A percentile compares a stretch with the other conserved stretches of the same genome.
Conservation (phyloP, 2,797 vertebrate species). For the Diplodus sargus region DNA sequence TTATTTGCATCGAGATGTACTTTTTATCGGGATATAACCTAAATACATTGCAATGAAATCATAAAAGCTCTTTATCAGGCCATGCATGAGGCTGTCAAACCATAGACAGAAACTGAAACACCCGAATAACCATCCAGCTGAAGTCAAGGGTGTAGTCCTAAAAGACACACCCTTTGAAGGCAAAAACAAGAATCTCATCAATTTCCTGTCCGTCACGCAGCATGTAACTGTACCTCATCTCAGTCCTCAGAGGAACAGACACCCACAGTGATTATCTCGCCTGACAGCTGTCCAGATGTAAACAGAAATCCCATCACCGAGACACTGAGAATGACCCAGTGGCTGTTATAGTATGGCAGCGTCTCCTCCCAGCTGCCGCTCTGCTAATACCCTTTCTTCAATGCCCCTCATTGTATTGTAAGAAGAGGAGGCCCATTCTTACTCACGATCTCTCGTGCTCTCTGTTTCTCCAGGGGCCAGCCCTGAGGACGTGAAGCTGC, state of each 20-base stretch:
- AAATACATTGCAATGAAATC: too few species aligned
- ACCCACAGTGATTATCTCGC: constrained; percentile 39
- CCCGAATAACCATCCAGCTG: not conserved
- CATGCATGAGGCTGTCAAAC: constrained; percentile 4
- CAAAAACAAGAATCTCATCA: constrained; percentile 39
- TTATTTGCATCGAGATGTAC: too few species aligned
- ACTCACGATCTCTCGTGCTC: constrained; percentile 76
- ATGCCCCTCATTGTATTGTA: constrained; percentile 80
- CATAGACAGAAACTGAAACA: constrained; percentile 10
- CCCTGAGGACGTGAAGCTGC: constrained; percentile 71
- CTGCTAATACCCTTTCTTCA: constrained; percentile 71
- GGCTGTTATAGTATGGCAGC: constrained; percentile 58
- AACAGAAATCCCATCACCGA: constrained; percentile 57
- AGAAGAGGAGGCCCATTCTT: constrained; percentile 81
- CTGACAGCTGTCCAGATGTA: constrained; percentile 68
- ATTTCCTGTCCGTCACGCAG: constrained; percentile 45
- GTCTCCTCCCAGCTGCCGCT: constrained; percentile 68
- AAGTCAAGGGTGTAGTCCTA: constrained; percentile 13
- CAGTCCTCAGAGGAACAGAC: constrained; percentile 26
- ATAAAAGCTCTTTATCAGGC: not conserved
- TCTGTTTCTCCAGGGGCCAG: constrained; percentile 79
- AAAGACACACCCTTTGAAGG: constrained; percentile 10
- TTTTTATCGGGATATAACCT: too few species aligned
- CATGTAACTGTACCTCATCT: constrained; percentile 38
- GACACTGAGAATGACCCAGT: constrained; percentile 48